Conservation (phyloP, 2,888 invertebrate genomes). For the Hylaea fasciaria region DNA sequence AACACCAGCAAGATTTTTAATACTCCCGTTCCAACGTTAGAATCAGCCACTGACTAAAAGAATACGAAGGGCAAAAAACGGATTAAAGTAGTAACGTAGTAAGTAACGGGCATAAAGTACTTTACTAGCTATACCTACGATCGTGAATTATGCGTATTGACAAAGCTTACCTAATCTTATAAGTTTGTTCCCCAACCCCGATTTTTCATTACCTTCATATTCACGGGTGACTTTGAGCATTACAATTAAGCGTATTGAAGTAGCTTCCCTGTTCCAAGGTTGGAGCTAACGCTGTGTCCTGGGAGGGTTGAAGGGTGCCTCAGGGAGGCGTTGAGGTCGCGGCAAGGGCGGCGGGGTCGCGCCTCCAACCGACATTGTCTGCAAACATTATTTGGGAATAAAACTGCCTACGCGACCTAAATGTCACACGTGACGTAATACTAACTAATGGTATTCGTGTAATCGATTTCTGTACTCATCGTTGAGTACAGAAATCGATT, state of each 20-base stretch:
- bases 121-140: neutral
- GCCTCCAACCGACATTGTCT: constrained; percentile 55
- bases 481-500: no score
- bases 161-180: neutral
- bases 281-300: constrained; percentile 64
- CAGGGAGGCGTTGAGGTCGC: constrained; percentile 59
- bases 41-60: no score
- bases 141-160: neutral
- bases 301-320: constrained; percentile 55
- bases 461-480: constrained; percentile 40
- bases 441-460: constrained; percentile 23
- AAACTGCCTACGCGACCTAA: constrained; percentile 51
- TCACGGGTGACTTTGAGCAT: constrained; percentile 52
- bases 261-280: constrained; percentile 66
- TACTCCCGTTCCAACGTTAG: no score
- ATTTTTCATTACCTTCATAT: constrained; percentile 32
- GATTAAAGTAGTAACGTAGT: no score
- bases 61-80: no score
- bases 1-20: no score
- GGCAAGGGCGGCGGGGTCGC: constrained; percentile 70
- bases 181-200: neutral
- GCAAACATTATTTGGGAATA: constrained; percentile 57
- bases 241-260: constrained; percentile 48
- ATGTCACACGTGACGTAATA: constrained; percentile 44
- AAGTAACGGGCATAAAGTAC: no score